Conservation (phyloP, 2,113 vertebrate genomes). For the Percina caprodes region DNA sequence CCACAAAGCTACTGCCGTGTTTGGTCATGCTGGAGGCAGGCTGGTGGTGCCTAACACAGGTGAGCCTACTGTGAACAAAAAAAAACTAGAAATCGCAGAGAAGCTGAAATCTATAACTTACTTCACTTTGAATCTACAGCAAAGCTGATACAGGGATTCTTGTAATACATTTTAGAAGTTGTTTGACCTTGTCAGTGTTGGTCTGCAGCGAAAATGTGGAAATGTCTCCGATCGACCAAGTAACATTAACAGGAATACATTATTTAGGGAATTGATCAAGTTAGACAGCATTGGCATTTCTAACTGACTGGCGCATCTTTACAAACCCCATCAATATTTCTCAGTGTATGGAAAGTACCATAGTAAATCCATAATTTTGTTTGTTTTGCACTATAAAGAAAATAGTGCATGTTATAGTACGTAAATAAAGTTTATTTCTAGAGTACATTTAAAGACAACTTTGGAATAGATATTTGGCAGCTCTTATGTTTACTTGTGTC, state of each 20-base stretch:
- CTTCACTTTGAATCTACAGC: background rate
- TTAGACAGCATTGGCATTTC: conserved; percentile 43
- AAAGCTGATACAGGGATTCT: background rate
- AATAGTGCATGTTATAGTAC: background rate
- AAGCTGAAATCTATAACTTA: background rate
- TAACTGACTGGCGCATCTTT: background rate
- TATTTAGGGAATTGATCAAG: conserved; percentile 35
- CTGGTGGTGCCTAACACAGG: conserved; percentile 94
- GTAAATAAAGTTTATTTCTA: no score
- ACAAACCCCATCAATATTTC: conserved; percentile 18
- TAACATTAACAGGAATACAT: conserved; percentile 42
- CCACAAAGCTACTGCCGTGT: conserved; percentile 87
- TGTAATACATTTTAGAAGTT: conserved; percentile 14
- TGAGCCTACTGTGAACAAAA: conserved; percentile 66
- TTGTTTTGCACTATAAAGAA: background rate
- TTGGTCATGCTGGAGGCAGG: conserved; percentile 91
- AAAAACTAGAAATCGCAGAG: conserved; percentile 1
- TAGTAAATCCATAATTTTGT: background rate
- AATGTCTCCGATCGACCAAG: conserved; percentile 27
- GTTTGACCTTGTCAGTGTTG: conserved; percentile 53
- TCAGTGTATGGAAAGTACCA: background rate
- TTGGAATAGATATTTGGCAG: no score
- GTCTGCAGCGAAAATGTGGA: conserved; percentile 20
- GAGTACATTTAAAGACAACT: no score
- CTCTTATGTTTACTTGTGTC: no score